Percentiles rank a stretch among this genome's conserved stretches.
These are phyloP conservation scores for Cataglyphis rosenhaueri DNA, from an alignment of 2,888 invertebrate species.

Conservation along the genomic window DNA sequence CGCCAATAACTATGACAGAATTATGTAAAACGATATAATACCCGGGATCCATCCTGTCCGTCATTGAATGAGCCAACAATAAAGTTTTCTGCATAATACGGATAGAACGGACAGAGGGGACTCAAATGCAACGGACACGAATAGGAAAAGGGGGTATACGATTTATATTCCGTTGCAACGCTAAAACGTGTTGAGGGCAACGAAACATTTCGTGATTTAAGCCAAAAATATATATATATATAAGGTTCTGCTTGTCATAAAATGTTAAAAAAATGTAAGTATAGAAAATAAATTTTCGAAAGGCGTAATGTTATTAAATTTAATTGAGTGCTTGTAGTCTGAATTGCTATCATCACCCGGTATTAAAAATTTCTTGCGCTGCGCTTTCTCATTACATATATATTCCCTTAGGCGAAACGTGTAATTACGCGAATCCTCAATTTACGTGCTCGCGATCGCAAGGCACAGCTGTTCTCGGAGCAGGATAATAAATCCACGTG, in stretches of 20 bases:
- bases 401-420: conserved; percentile 14
- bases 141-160: conserved; percentile 67
- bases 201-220: neutral
- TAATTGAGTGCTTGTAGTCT: conserved; percentile 25
- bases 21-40: conserved; percentile 74
- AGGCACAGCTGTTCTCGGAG: conserved; percentile 25
- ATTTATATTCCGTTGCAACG: conserved; percentile 14
- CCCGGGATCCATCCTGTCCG: conserved; percentile 64
- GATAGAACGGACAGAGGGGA: conserved; percentile 65
- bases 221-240: neutral
- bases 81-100: conserved; percentile 80
- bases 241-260: neutral
- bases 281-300: neutral
- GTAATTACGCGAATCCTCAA: conserved; percentile 42
- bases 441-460: conserved; percentile 31
- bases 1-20: conserved; percentile 49
- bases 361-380: neutral
- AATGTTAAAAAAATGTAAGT: neutral
- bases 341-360: conserved; percentile 3
- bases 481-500: conserved; percentile 34
- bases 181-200: neutral
- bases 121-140: conserved; percentile 66
- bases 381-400: conserved; percentile 22
- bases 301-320: neutral
- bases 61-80: conserved; percentile 77